Evolutionary conservation across 1,140 invertebrate species (phyloP).

Genomic region (Mylabris phalerata): DNA sequence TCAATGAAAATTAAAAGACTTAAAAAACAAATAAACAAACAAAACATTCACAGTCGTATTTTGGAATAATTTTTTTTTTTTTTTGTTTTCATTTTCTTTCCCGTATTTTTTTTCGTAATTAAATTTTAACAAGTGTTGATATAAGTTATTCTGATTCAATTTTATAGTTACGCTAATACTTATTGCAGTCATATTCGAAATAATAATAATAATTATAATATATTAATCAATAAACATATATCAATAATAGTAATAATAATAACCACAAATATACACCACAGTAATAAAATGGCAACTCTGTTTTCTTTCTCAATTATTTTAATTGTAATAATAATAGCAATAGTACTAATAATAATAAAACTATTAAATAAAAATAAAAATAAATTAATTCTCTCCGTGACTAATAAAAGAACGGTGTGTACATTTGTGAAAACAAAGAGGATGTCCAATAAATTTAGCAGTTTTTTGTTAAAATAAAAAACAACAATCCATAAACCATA

Average conservation of each 20-base stretch:
- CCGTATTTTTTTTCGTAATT: neutral
- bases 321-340: no score
- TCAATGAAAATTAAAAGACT: neutral
- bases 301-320: no score
- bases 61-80: constrained; percentile 7
- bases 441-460: constrained; percentile 22
- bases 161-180: constrained; percentile 4
- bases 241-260: neutral
- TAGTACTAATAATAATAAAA: neutral
- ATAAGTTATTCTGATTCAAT: constrained; percentile 11
- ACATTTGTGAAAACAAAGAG: constrained; percentile 27
- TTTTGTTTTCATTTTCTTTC: neutral
- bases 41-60: constrained; percentile 12
- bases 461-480: constrained; percentile 21
- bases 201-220: no score
- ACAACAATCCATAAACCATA: constrained; percentile 22
- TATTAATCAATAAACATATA: constrained; percentile 8
- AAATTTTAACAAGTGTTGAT: constrained; percentile 20
- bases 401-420: constrained; percentile 16
- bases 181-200: neutral
- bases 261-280: no score
- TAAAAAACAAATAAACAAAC: constrained; percentile 17
- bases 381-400: constrained; percentile 1
- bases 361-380: constrained; percentile 19
- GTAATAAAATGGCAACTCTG: constrained; percentile 25